Base-by-base conservation (phyloP, 1,140 invertebrate species). In the Cyphomyrmex costatus region DNA sequence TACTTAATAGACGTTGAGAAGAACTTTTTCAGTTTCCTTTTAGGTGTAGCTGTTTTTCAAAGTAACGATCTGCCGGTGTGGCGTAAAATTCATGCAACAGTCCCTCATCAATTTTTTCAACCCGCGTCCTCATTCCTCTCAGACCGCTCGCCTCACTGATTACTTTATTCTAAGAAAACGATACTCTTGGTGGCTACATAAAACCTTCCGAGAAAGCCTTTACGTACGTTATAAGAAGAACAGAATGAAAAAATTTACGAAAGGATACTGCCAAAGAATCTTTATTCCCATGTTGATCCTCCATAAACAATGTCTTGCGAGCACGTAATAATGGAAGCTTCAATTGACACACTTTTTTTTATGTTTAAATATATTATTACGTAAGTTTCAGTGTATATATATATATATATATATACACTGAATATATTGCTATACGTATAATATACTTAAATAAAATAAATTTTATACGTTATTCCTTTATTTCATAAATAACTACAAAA, bases 91-190 rank as follows among this genome's bases (percentile, higher is more conserved):
- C 53, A 30, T 83, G 68, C 68, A 83, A 58, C 79, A 73, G 36
- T 83, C 68, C 24, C 53, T 83, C 68, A 74, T 83, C 79, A 83
- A 83, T 74, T 74, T 83, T 83, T 83, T 74, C 68, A 53, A 5
- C 27, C 56, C 53, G 33, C 24, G 14, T 24, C 21, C 53, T 61
- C 19, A 24, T 60, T 36, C 12, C 27, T 70, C 24, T 21, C 19
- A 51, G 16, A 73, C 33, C 68, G 36, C 56, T 73, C 79, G 79
- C 56, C 68, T 74, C 68, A 56, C 79, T 83, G 79, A 83, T 83
- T 83, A 83, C 68, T 83, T 83, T 83, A 83, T 83, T 83, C 79
- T 19, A 33, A 46, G 79, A 58, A 82, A 73, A 82, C 79, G 79
- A 83, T 83, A 83, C 68, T 83, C 79, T 71, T 83, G 68, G 68